Base-by-base conservation (phyloP, 2,797 vertebrate species). In the Vireo griseus region DNA sequence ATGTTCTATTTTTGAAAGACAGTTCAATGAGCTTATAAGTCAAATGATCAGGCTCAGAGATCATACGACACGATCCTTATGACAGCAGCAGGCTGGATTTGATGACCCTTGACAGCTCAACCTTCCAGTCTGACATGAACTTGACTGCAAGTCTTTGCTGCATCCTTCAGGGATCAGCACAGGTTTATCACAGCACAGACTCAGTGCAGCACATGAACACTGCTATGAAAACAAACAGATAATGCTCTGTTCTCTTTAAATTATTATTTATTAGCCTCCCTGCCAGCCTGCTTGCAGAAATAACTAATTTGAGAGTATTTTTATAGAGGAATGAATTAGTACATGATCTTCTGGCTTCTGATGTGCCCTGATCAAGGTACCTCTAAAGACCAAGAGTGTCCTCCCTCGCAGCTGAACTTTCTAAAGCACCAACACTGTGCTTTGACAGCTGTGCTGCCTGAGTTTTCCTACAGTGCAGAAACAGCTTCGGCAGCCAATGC, bases 31-130 rank as follows among this genome's bases (percentile, higher is more conserved):
- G 65, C 81, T 95, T 92, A 5, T 82, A 89, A 95, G 39, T 87
- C 81, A 92, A 92, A 79, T 44, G 81, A 87, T 89, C 90, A 79
- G 95, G 94, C 85, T 79, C 81, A 75, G 73, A 80, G 72, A 94
- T 91, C 74, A 59, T 31, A 82, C 5, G 0, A 59, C 50, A 31
- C 12, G 18, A 75, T 67, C 86, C 69, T 89, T 82, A 66, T 37
- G 51, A 90, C 10, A 62, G 52, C 33, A 59, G 29, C 2, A 1
- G 59, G 15, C 65, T 61, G 84, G 75, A 91, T 83, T 45, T 89
- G 81, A 76, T 57, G 63, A 79, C 29, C 71, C 57, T 25, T 3
- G 31, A 75, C 28, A 35, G 40, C 11, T 20, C 84, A 89, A 5
- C 63, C 52, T 40, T 71, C 61, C n/a, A 59, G 47, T 26, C 55